phyloP scores from a whole-genome alignment of 2,888 invertebrate species.

The Rhagonycha fulva region DNA sequence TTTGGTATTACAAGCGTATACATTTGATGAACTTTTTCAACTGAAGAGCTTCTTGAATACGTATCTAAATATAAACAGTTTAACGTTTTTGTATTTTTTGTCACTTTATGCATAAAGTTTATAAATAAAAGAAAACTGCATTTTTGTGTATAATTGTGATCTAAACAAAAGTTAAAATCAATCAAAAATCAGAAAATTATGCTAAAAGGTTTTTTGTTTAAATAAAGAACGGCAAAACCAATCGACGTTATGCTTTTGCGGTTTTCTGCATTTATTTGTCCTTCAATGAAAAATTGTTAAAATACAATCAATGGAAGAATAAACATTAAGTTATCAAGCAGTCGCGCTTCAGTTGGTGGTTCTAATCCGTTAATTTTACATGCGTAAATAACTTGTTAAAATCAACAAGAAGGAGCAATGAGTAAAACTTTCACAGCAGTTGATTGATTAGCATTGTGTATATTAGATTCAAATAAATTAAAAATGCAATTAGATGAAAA shows the following conservation, averaged over 20 bases:
- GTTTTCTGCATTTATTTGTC: neutral
- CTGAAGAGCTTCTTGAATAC: too few relatives aligned
- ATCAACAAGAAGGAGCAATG: neutral
- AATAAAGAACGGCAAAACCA: neutral
- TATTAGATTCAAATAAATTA: too few relatives aligned
- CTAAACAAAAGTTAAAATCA: neutral
- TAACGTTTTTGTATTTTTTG: too few relatives aligned
- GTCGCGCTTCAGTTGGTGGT: slow-evolving; percentile 7
- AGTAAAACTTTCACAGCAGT: slow-evolving; percentile 11
- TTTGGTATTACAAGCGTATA: too few relatives aligned
- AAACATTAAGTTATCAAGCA: neutral
- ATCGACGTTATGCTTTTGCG: neutral
- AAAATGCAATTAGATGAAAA: neutral
- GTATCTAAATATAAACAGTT: too few relatives aligned
- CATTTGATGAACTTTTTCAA: too few relatives aligned
- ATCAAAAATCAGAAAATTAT: neutral
- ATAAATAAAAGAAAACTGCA: too few relatives aligned
- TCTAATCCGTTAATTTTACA: slow-evolving; percentile 10
- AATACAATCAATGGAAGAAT: neutral
- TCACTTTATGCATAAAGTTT: too few relatives aligned
- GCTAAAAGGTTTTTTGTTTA: neutral
- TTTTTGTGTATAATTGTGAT: neutral
- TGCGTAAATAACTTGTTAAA: slow-evolving; percentile 5
- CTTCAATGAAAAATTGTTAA: neutral
- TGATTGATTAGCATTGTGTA: neutral